Conservation (phyloP, 92 coral and sea anemone genomes). For the Zoanthus solanderi region DNA sequence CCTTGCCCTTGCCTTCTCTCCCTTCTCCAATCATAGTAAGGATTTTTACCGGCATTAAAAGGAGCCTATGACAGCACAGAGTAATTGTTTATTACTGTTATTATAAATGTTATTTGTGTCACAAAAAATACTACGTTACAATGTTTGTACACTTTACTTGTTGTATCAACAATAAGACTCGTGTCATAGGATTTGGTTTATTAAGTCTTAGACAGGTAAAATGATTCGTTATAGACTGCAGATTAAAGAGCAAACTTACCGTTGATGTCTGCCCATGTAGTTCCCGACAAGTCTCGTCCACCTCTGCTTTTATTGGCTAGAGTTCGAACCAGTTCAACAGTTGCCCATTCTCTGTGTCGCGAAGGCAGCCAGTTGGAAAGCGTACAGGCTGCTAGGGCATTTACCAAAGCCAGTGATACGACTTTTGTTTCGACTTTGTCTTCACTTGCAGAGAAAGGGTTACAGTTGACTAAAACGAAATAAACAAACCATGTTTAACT, state of each 20-base stretch:
- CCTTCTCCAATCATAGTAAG: too few relatives aligned
- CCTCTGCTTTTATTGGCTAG: slow-evolving; percentile 69
- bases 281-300: slow-evolving; percentile 54
- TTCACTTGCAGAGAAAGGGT: slow-evolving; percentile 15
- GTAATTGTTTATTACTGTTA: too few relatives aligned
- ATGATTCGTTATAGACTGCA: not conserved
- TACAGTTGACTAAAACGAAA: slow-evolving; percentile 52
- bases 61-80: too few relatives aligned
- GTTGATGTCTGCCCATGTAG: slow-evolving; percentile 68
- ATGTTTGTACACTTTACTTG: too few relatives aligned
- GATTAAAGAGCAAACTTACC: slow-evolving; percentile 48
- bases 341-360: slow-evolving; percentile 82
- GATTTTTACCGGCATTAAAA: too few relatives aligned
- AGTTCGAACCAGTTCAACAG: slow-evolving; percentile 80
- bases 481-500: too few relatives aligned
- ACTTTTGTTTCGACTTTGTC: slow-evolving; percentile 44
- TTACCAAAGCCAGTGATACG: slow-evolving; percentile 78
- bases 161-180: not conserved
- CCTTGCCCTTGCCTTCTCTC: too few relatives aligned
- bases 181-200: not conserved
- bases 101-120: too few relatives aligned
- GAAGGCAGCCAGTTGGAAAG: slow-evolving; percentile 84
- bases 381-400: slow-evolving; percentile 86
- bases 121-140: too few relatives aligned
- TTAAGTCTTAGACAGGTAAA: not conserved